phyloP scores from a whole-genome alignment of 1,140 invertebrate species.

The Apis florea region DNA sequence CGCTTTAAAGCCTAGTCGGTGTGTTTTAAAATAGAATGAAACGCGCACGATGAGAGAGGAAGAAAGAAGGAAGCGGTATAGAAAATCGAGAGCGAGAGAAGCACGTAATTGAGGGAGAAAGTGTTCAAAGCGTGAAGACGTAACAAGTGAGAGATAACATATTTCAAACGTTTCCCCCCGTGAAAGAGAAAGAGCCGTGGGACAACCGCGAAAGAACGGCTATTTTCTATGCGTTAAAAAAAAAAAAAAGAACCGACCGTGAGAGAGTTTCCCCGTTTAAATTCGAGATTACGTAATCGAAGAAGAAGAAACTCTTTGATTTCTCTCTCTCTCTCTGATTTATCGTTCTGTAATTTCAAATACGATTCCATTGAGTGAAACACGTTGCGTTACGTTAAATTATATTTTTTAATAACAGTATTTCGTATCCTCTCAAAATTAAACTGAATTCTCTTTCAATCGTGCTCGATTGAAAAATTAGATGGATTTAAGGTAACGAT shows the following conservation, averaged over 20 bases:
- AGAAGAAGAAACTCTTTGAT: neutral
- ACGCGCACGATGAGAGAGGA: neutral
- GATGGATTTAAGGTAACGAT: too few relatives aligned
- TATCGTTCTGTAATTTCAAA: neutral
- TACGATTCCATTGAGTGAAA: too few relatives aligned
- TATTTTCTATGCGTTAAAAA: conserved; percentile 22
- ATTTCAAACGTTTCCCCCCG: neutral
- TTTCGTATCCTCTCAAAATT: too few relatives aligned
- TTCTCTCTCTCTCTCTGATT: neutral
- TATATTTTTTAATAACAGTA: too few relatives aligned
- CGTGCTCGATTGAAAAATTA: too few relatives aligned
- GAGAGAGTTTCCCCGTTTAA: conserved; percentile 5
- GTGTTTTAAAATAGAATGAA: conserved; percentile 22
- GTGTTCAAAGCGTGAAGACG: conserved; percentile 27
- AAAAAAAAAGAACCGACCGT: neutral
- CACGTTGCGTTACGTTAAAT: too few relatives aligned
- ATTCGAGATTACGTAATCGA: neutral
- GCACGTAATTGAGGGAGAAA: conserved; percentile 26
- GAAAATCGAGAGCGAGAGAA: conserved; percentile 1
- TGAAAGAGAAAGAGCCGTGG: conserved; percentile 19
- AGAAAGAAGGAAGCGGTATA: neutral
- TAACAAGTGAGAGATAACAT: conserved; percentile 29
- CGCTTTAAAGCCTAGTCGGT: neutral
- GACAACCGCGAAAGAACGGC: conserved; percentile 4
- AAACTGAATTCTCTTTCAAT: too few relatives aligned